A percentile compares a stretch with the other conserved stretches of the same genome.
phyloP scores from a whole-genome alignment of 2,113 vertebrate genomes.

The Butorides virescens region DNA sequence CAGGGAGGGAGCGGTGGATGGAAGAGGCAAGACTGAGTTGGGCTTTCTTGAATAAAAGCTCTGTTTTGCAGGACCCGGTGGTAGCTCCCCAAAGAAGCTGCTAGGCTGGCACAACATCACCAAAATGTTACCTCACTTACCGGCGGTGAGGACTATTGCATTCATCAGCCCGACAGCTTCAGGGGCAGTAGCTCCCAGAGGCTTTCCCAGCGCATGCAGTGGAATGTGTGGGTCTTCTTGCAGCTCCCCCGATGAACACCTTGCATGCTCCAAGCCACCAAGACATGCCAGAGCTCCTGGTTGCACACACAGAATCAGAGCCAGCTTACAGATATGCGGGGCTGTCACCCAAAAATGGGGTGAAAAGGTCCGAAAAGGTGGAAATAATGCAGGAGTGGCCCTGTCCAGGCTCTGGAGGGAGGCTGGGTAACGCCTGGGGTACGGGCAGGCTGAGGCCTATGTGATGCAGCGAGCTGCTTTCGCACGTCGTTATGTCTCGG shows the following conservation, averaged over 20 bases:
- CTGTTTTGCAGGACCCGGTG: not conserved
- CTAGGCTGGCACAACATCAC: not conserved
- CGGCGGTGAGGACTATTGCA: not conserved
- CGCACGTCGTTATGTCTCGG: not conserved
- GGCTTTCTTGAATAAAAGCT: not conserved
- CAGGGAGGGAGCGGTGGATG: not conserved
- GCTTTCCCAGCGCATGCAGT: not conserved
- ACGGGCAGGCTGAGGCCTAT: not conserved
- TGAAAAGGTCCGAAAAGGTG: not conserved
- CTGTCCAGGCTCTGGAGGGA: not conserved
- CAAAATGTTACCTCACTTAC: not conserved
- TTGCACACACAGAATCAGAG: not conserved
- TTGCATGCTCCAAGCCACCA: not conserved
- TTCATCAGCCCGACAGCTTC: not conserved
- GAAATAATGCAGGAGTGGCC: not conserved
- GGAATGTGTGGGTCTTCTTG: not conserved
- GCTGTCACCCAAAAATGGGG: not conserved
- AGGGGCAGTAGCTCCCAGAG: not conserved
- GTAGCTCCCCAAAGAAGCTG: not conserved
- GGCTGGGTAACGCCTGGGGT: not conserved
- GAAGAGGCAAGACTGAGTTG: not conserved
- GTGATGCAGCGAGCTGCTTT: not conserved
- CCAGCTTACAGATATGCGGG: too few relatives aligned
- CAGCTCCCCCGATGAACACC: not conserved
- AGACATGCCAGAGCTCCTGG: not conserved